phyloP scores from a whole-genome alignment of 1,140 invertebrate genomes.

The Drusus annulatus region DNA sequence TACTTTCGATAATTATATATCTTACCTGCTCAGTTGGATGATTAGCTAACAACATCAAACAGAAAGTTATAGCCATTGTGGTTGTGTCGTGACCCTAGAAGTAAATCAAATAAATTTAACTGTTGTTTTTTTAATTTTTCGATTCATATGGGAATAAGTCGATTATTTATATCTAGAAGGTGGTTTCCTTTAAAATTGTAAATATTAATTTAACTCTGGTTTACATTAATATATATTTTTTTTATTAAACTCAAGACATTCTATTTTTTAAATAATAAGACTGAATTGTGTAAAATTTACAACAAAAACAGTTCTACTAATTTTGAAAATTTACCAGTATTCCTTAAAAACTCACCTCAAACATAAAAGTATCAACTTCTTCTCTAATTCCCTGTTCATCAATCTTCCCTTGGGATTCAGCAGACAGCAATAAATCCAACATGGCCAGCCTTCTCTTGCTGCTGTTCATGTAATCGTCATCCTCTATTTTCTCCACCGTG shows the following conservation, averaged over 20 bases:
- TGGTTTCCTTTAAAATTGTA: too few relatives aligned
- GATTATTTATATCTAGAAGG: too few relatives aligned
- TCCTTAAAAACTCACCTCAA: slow-evolving; percentile 69
- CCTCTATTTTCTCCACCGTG: slow-evolving; percentile 35
- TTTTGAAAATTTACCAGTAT: too few relatives aligned
- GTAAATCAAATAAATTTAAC: not conserved
- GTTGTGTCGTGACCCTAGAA: slow-evolving; percentile 86
- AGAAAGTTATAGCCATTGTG: slow-evolving; percentile 77
- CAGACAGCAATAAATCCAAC: slow-evolving; percentile 73
- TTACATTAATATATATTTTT: not conserved
- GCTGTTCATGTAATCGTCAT: slow-evolving; percentile 5
- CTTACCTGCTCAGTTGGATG: slow-evolving; percentile 75
- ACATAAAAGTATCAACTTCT: slow-evolving; percentile 89
- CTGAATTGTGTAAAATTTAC: too few relatives aligned
- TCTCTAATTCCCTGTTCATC: slow-evolving; percentile 81
- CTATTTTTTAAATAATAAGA: not conserved
- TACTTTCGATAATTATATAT: not conserved
- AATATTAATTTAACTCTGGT: too few relatives aligned
- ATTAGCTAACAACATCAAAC: slow-evolving; percentile 77
- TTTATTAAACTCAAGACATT: slow-evolving; percentile 17
- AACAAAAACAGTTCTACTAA: too few relatives aligned
- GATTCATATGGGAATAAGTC: not conserved
- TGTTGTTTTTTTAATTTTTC: not conserved
- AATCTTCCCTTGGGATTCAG: slow-evolving; percentile 71
- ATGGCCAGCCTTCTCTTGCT: slow-evolving; percentile 61